Conservation (phyloP, 2,888 invertebrate genomes). For the Stenolophus ochropezus region DNA sequence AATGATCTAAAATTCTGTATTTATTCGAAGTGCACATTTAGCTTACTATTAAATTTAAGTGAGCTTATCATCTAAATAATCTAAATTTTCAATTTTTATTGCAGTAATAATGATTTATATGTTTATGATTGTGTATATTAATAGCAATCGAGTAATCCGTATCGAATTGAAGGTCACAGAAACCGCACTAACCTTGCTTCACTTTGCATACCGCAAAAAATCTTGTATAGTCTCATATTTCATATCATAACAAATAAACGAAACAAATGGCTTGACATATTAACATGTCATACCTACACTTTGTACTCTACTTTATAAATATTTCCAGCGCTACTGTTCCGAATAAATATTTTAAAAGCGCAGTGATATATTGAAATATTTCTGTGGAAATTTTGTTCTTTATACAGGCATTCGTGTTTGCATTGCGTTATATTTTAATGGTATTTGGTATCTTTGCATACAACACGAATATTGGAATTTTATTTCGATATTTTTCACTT, state of each 20-base stretch:
- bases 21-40: no score
- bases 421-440: conserved; percentile 26
- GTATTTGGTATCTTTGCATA: conserved; percentile 8
- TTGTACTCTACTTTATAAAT: neutral
- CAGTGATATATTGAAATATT: conserved; percentile 16
- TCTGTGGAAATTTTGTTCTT: neutral
- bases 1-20: no score
- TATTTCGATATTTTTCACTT: neutral
- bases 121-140: no score
- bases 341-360: conserved; percentile 25
- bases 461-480: neutral
- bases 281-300: neutral
- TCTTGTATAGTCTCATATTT: neutral
- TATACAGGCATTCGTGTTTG: neutral
- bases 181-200: neutral
- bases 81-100: no score
- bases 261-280: neutral
- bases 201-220: neutral
- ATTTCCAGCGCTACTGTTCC: neutral
- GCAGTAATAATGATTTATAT: no score
- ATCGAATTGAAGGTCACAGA: neutral
- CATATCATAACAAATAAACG: neutral
- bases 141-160: neutral
- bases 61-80: no score
- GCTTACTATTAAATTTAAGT: no score